These are phyloP conservation scores for Chloromyia formosa DNA, from an alignment of 2,888 invertebrate genomes.

Conservation along the genomic window DNA sequence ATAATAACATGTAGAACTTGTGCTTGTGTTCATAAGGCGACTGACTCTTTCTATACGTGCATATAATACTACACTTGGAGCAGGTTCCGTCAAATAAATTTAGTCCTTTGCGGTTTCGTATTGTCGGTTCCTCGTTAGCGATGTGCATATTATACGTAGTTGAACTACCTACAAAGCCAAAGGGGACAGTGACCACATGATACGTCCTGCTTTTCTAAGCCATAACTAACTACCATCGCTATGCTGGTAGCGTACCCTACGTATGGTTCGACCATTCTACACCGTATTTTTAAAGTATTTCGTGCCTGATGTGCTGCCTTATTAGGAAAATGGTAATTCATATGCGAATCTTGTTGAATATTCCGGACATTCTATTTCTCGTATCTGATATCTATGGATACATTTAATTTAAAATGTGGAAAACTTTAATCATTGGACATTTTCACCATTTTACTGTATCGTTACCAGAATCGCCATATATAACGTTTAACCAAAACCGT, in stretches of 20 bases:
- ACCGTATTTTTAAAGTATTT: slow-evolving; percentile 5
- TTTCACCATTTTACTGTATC: too few relatives aligned
- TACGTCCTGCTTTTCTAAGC: slow-evolving; percentile 4
- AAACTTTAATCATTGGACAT: too few relatives aligned
- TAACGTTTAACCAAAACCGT: too few relatives aligned
- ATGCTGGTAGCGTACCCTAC: not conserved
- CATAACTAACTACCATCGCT: not conserved
- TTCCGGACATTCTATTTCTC: too few relatives aligned
- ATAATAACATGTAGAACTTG: not conserved
- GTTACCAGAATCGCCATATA: too few relatives aligned
- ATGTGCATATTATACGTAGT: not conserved
- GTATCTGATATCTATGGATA: too few relatives aligned
- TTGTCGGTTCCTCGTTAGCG: not conserved
- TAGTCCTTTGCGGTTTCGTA: slow-evolving; percentile 22
- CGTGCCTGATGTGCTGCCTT: too few relatives aligned
- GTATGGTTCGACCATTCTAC: not conserved
- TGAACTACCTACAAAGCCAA: not conserved
- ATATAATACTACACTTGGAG: not conserved
- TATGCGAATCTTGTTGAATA: too few relatives aligned
- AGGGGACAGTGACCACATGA: slow-evolving; percentile 27
- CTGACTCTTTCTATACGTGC: too few relatives aligned
- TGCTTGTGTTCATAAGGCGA: too few relatives aligned
- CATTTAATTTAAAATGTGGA: too few relatives aligned
- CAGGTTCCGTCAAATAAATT: slow-evolving; percentile 29
- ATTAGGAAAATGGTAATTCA: too few relatives aligned